Base-by-base conservation (phyloP, 1,140 invertebrate species). In the Battus philenor region DNA sequence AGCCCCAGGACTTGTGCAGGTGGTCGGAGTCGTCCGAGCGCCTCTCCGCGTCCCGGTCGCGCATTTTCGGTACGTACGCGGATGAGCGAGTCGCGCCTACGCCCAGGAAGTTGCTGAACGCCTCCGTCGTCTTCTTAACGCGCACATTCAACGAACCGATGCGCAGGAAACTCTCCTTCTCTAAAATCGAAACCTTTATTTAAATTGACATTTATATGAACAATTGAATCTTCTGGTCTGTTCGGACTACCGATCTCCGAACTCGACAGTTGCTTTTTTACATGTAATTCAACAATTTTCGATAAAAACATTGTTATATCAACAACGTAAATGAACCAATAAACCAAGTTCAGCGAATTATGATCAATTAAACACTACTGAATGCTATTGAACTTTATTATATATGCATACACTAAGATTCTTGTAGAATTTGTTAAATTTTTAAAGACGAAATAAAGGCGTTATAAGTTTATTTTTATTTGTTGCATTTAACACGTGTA, bases 121-220 rank as follows among this genome's bases (percentile, higher is more conserved):
- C 93, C 71, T 95, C 94, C 29, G 94, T 95, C 13, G 95, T 96
- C 78, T 94, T 94, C 87, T 96, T 96, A 65, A 96, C 94, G 68
- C 94, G 90, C 24, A 96, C 94, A 86, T 96, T 96, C 69, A 97
- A 84, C 4, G 95, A 97, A 56, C 95, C 95, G 87, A 97, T 96
- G 61, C 95, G 90, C 51, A 96, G 90, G 82, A 97, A 96, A 66
- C 94, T 91, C 85, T 95, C 94, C 89, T 94, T 94, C 86, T 95
- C 93, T 93, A 86, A 54, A 83, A 50, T 44, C 9, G 62, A 56
- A 10, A 30, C 9, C 60, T 50, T 58, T 31, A 52, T 34, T 56
- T 15, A 50, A 36, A 50, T 33, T n/a, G n/a, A n/a, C n/a, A n/a
- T n/a, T n/a, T n/a, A 26, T 4, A 15, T 10, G n/a, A 43, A 36